Evolutionary conservation across 2,888 invertebrate genomes (phyloP).

Genomic region (Chesias legatella): DNA sequence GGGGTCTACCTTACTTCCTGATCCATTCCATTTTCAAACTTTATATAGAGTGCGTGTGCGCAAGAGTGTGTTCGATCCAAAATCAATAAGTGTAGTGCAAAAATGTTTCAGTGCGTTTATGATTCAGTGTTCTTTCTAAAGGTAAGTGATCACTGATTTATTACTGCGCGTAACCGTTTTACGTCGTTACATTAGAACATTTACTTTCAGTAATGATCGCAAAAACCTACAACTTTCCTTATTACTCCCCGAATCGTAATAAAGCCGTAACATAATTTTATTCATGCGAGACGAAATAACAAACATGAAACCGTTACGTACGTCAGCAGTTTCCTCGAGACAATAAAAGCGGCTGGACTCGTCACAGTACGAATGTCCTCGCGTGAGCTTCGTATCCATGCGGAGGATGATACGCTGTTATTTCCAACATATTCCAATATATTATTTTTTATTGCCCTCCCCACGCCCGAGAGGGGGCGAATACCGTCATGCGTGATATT

Average conservation of each 20-base stretch:
- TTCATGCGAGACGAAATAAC: slow-evolving; percentile 58
- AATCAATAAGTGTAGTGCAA: slow-evolving; percentile 20
- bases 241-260: slow-evolving; percentile 49
- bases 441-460: slow-evolving; percentile 81
- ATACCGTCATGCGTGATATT: slow-evolving; percentile 79
- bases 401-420: slow-evolving; percentile 79
- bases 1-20: slow-evolving; percentile 66
- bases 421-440: slow-evolving; percentile 82
- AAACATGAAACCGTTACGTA: slow-evolving; percentile 56
- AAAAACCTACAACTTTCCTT: slow-evolving; percentile 43
- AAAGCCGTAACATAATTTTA: slow-evolving; percentile 54
- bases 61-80: slow-evolving; percentile 43
- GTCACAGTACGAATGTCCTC: slow-evolving; percentile 69
- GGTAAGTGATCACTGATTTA: slow-evolving; percentile 21
- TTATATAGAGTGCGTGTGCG: slow-evolving; percentile 72
- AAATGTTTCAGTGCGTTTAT: slow-evolving; percentile 9
- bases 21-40: slow-evolving; percentile 69
- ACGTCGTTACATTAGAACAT: slow-evolving; percentile 18
- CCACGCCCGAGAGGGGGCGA: slow-evolving; percentile 45
- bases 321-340: slow-evolving; percentile 67
- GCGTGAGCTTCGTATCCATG: slow-evolving; percentile 56
- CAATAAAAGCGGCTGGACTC: slow-evolving; percentile 74
- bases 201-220: slow-evolving; percentile 27
- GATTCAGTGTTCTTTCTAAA: slow-evolving; percentile 5
- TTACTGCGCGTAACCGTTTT: slow-evolving; percentile 12